These are phyloP conservation scores for Lucifuga dentata DNA, from an alignment of 2,113 vertebrate genomes.

Conservation along the genomic window DNA sequence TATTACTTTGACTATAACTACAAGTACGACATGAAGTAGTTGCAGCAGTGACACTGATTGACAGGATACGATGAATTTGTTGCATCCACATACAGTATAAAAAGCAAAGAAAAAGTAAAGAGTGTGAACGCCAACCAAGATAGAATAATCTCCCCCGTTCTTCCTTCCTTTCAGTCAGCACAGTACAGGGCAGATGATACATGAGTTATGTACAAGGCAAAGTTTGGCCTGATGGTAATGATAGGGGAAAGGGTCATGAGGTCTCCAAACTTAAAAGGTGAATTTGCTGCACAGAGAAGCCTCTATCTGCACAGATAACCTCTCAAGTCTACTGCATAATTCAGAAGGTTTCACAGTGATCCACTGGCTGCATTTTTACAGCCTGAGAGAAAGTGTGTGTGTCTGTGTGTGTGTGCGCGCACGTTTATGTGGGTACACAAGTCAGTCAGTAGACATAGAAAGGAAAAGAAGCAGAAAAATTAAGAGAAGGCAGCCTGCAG, in stretches of 20 bases:
- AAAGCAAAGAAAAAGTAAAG: neutral
- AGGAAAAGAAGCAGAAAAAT: constrained; percentile 11
- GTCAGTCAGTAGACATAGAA: constrained; percentile 13
- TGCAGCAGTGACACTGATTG: neutral
- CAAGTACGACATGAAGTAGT: neutral
- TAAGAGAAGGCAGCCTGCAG: constrained; percentile 4
- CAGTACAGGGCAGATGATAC: constrained; percentile 24
- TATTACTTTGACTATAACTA: neutral
- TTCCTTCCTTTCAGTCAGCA: neutral
- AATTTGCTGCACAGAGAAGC: constrained; percentile 37
- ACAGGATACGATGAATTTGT: neutral
- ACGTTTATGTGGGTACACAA: constrained; percentile 27
- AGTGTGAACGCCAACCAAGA: neutral
- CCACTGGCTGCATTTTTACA: constrained; percentile 41
- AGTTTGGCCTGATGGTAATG: constrained; percentile 21
- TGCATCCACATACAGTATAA: neutral
- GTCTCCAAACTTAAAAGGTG: constrained; percentile 51
- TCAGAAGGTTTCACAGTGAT: constrained; percentile 39
- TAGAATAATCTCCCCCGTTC: neutral
- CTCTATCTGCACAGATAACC: constrained; percentile 31
- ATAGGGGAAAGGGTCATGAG: constrained; percentile 18
- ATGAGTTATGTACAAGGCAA: constrained; percentile 1
- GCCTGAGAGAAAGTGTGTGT: constrained; percentile 25
- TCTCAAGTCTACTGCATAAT: constrained; percentile 39
- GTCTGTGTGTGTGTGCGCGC: constrained; percentile 20